Evolutionary conservation across 37 sponge, comb jelly and placozoan species (phyloP).

Genomic region (Beroe ovata): DNA sequence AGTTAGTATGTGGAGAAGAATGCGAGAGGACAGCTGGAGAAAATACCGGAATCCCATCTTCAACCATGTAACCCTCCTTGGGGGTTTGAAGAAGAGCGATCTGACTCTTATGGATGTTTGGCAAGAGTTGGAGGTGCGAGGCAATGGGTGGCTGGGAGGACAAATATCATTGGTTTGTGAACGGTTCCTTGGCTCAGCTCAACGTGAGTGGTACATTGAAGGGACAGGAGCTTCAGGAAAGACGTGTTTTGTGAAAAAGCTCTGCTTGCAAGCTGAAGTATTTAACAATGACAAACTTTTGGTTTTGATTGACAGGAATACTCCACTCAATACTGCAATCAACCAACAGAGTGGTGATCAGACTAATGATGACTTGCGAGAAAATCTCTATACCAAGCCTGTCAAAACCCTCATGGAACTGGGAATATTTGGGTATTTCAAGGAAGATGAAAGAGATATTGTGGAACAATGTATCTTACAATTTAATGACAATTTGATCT

Average conservation of each 20-base stretch:
- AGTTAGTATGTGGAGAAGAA: neutral
- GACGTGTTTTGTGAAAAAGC: conserved; percentile 29
- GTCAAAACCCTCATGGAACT: neutral
- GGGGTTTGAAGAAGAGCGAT: neutral
- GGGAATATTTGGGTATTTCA: conserved; percentile 16
- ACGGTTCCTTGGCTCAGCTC: neutral
- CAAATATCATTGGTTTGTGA: conserved; percentile 43
- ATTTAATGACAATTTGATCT: conserved; percentile 16
- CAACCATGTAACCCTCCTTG: neutral
- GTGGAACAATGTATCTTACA: conserved; percentile 15
- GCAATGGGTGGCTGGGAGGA: conserved; percentile 48
- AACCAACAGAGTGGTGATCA: neutral
- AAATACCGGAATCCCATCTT: conserved; percentile 44
- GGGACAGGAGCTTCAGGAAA: conserved; percentile 51
- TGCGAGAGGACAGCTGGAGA: conserved; percentile 44
- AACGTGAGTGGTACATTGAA: conserved; percentile 16
- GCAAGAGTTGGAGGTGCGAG: conserved; percentile 43
- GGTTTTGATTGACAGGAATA: neutral
- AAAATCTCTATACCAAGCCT: neutral
- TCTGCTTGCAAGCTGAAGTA: conserved; percentile 51
- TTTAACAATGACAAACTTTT: conserved; percentile 8
- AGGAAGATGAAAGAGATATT: neutral
- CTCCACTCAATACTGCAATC: neutral
- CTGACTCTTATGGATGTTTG: conserved; percentile 47
- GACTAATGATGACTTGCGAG: neutral